Percentiles rank a stretch among this genome's conserved stretches.
Evolutionary conservation across 2,113 vertebrate genomes (phyloP).

Genomic region (Panthera uncia): DNA sequence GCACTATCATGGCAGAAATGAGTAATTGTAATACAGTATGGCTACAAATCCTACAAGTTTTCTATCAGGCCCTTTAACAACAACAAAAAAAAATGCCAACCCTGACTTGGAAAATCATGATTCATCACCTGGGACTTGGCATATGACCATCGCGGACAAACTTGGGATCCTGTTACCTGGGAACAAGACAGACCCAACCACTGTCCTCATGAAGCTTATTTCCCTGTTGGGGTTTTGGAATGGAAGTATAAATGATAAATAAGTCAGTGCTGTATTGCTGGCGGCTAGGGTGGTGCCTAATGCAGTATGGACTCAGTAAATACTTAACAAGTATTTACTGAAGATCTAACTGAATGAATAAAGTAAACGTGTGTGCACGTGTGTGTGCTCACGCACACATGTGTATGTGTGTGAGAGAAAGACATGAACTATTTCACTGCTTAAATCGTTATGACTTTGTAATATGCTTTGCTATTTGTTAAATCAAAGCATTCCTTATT

Average conservation of each 20-base stretch:
- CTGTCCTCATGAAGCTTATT: background rate
- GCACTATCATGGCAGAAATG: background rate
- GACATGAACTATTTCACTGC: background rate
- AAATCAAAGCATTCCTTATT: background rate
- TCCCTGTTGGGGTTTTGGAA: background rate
- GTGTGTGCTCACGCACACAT: background rate
- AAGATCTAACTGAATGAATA: background rate
- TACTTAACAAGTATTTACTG: background rate
- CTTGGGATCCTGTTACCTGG: background rate
- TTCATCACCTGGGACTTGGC: background rate
- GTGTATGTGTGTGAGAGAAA: background rate
- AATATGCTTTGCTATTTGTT: background rate
- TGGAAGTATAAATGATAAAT: background rate
- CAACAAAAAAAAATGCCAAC: background rate
- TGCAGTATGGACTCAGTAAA: background rate
- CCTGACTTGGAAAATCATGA: background rate
- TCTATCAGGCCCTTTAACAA: background rate
- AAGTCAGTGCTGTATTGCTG: background rate
- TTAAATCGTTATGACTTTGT: background rate
- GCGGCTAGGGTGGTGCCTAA: background rate
- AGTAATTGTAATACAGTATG: background rate
- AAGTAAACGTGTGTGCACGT: background rate
- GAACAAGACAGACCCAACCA: background rate
- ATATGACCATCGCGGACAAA: background rate
- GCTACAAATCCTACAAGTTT: background rate